Percentiles rank a stretch among this genome's conserved stretches.
Evolutionary conservation across 2,888 invertebrate genomes (phyloP).

Genomic region (Antheraea yamamai): DNA sequence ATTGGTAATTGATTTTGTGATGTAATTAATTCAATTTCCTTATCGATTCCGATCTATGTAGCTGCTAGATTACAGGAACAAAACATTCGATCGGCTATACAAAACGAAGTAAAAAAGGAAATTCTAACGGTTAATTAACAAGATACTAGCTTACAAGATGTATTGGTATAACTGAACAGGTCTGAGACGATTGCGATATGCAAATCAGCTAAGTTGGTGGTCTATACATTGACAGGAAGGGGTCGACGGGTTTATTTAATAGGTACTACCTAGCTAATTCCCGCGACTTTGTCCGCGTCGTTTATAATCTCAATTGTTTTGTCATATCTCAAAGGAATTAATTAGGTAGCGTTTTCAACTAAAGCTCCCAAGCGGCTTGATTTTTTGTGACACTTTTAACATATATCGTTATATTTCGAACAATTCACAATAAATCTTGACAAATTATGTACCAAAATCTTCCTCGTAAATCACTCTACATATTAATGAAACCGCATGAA

Average conservation of each 20-base stretch:
- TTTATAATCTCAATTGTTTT: too few species aligned
- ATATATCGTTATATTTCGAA: too few species aligned
- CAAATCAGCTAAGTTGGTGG: slow-evolving; percentile 66
- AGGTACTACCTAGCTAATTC: background rate
- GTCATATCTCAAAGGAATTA: too few species aligned
- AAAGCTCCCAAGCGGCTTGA: too few species aligned
- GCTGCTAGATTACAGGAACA: slow-evolving; percentile 14
- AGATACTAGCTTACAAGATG: slow-evolving; percentile 42
- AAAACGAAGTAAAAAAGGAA: slow-evolving; percentile 40
- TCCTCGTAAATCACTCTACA: too few species aligned
- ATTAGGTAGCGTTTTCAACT: too few species aligned
- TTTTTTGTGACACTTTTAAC: too few species aligned
- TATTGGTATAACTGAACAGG: slow-evolving; percentile 44
- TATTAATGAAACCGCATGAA: too few species aligned
- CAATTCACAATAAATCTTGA: too few species aligned
- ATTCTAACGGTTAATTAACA: slow-evolving; percentile 60
- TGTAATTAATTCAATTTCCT: background rate
- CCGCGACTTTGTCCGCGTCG: too few species aligned
- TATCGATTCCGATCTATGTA: background rate
- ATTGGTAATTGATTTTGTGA: background rate
- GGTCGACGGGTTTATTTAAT: slow-evolving; percentile 24
- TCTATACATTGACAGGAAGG: slow-evolving; percentile 48
- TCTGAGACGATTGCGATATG: slow-evolving; percentile 51
- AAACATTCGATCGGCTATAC: slow-evolving; percentile 31
- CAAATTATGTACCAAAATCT: too few species aligned